phyloP scores from a whole-genome alignment of 2,888 invertebrate genomes.

The Ceriagrion tenellum region DNA sequence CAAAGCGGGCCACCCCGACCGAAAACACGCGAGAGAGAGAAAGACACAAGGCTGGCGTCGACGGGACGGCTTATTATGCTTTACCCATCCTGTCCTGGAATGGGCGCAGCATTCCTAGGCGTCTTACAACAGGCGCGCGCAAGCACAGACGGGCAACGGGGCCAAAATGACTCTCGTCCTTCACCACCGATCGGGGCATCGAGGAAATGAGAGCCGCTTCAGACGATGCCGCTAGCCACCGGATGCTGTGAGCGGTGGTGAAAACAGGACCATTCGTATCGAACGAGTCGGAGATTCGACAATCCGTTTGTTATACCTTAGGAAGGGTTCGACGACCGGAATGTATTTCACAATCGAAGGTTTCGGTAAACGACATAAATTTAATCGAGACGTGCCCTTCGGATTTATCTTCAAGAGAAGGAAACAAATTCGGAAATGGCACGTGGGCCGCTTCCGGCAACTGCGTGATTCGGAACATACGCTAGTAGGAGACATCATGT shows the following conservation, averaged over 20 bases:
- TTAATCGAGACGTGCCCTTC: background rate
- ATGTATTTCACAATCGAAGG: background rate
- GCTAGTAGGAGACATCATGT: background rate
- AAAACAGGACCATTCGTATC: background rate
- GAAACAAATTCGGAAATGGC: background rate
- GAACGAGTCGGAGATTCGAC: background rate
- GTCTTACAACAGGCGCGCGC: background rate
- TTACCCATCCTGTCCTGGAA: background rate
- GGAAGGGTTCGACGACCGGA: background rate
- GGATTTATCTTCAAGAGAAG: background rate
- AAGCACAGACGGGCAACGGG: background rate
- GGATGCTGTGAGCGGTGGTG: background rate
- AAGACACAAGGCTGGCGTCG: constrained; percentile 6
- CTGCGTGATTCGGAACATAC: background rate
- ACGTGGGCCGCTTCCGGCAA: background rate
- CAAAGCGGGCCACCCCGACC: background rate
- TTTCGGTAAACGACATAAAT: background rate
- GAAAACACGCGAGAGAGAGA: background rate
- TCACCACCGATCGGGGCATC: background rate
- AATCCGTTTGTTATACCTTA: background rate
- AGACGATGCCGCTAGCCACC: background rate
- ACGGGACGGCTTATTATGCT: background rate
- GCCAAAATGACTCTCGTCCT: background rate
- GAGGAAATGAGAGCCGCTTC: background rate
- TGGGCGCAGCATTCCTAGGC: background rate